Conservation (phyloP, 2,797 vertebrate species). For the Enteromius treurensis region DNA sequence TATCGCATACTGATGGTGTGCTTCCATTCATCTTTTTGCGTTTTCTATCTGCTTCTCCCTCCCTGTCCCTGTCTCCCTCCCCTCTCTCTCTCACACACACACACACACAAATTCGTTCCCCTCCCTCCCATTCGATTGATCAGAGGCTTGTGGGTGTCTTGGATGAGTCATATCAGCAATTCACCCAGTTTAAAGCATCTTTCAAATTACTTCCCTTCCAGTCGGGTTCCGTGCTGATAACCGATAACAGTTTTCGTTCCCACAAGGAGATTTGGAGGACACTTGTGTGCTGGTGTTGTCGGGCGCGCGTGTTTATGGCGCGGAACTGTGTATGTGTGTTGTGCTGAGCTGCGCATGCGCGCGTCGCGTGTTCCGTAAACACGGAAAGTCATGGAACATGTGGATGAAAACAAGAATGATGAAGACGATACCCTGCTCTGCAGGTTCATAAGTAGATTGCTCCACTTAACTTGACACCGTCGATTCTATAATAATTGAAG, state of each 20-base stretch:
- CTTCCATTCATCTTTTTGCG: constrained; percentile 56
- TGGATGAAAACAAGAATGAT: neutral
- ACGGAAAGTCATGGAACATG: constrained; percentile 17
- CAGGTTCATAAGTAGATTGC: neutral
- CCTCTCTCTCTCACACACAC: constrained; percentile 35
- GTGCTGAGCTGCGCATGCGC: constrained; percentile 5
- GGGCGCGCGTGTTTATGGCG: constrained; percentile 24
- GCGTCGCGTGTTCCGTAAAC: constrained; percentile 10
- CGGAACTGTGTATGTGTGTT: constrained; percentile 56
- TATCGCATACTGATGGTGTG: constrained; percentile 41
- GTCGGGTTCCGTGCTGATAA: constrained; percentile 77
- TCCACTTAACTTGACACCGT: neutral
- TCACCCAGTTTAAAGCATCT: constrained; percentile 81
- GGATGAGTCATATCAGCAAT: constrained; percentile 84
- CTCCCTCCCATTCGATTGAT: constrained; percentile 73
- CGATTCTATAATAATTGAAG: neutral
- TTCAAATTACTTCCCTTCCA: constrained; percentile 82
- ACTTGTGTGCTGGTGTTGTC: constrained; percentile 66
- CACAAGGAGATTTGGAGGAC: constrained; percentile 81
- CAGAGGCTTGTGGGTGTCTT: constrained; percentile 80
- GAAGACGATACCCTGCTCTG: neutral
- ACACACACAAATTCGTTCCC: constrained; percentile 58
- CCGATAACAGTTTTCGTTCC: constrained; percentile 81
- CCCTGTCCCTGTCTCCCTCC: constrained; percentile 46
- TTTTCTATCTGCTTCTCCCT: constrained; percentile 54